Conservation (phyloP, 2,113 vertebrate species). For the Phaethon lepturus region DNA sequence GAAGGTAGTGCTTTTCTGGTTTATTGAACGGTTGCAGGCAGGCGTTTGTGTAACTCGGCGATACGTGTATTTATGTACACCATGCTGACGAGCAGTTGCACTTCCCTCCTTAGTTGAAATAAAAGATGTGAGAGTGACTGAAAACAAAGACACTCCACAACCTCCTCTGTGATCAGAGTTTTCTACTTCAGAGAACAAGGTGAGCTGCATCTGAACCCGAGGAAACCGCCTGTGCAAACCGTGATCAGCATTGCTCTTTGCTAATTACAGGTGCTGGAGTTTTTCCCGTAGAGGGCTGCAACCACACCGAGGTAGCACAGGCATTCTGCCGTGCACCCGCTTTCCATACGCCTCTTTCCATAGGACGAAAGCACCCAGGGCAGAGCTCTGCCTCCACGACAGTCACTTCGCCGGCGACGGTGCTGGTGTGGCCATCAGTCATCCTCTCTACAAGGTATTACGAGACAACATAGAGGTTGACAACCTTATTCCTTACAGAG, state of each 20-base stretch:
- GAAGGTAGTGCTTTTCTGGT: background rate
- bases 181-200: background rate
- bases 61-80: background rate
- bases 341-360: fast-evolving
- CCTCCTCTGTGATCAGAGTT: background rate
- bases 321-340: fast-evolving
- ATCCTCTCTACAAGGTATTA: background rate
- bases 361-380: background rate
- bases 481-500: background rate
- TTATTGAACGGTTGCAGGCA: background rate
- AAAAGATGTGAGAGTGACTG: background rate
- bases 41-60: background rate
- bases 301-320: background rate
- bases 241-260: background rate
- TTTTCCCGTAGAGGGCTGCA: background rate
- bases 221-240: background rate
- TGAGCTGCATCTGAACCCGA: fast-evolving
- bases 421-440: no score
- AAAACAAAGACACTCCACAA: background rate
- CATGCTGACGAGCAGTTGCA: background rate
- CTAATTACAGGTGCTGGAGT: background rate
- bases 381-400: fast-evolving
- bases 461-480: no score
- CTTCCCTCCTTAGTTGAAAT: background rate
- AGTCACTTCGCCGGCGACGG: fast-evolving